Evolutionary conservation across 2,113 vertebrate genomes (phyloP).

Genomic region (Bos javanicus): DNA sequence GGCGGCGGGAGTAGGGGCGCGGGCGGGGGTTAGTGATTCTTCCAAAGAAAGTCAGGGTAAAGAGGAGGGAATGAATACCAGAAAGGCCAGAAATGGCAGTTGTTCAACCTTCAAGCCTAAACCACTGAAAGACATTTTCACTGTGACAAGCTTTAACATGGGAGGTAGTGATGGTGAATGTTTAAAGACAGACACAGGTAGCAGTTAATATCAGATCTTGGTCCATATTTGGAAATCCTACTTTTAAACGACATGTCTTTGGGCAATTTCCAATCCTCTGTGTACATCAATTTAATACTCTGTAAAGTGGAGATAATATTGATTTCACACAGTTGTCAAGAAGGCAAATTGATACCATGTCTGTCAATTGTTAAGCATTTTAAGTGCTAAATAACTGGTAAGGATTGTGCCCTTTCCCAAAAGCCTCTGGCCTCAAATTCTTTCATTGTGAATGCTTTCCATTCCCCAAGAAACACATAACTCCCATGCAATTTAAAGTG

Average conservation of each 20-base stretch:
- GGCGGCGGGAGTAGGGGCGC: accelerated
- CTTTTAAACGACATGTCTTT: neutral
- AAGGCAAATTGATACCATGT: neutral
- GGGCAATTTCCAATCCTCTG: neutral
- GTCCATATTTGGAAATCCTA: neutral
- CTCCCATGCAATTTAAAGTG: neutral
- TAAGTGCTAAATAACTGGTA: neutral
- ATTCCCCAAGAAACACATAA: neutral
- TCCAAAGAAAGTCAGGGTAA: neutral
- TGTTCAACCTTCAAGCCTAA: neutral
- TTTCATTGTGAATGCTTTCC: neutral
- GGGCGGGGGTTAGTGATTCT: neutral
- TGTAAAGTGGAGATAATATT: neutral
- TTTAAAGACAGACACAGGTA: neutral
- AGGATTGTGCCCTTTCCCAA: neutral
- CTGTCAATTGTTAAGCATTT: neutral
- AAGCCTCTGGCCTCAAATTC: neutral
- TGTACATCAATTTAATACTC: neutral
- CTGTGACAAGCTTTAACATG: accelerated
- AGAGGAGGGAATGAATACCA: accelerated
- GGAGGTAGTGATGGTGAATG: neutral
- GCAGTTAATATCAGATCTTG: neutral
- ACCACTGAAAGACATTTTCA: neutral
- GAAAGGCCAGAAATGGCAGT: no score
- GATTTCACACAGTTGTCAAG: neutral